A percentile compares a stretch with the other conserved stretches of the same genome.
phyloP scores from a whole-genome alignment of 2,113 vertebrate genomes.

The Varanus salvator region DNA sequence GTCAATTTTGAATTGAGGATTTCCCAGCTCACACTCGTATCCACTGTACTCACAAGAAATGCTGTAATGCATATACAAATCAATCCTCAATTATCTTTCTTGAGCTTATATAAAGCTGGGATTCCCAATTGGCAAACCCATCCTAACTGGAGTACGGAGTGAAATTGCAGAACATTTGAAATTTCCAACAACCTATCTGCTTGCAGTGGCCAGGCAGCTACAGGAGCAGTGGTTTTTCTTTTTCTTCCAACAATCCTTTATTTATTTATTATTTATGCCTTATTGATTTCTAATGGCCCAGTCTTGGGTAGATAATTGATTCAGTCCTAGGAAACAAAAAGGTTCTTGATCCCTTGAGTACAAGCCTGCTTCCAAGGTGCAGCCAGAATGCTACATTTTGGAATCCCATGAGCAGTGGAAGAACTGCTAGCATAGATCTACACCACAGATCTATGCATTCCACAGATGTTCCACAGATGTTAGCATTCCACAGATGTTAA shows the following conservation, averaged over 20 bases:
- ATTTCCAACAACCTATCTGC: neutral
- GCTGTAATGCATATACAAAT: neutral
- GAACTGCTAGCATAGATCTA: neutral
- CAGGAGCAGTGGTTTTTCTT: neutral
- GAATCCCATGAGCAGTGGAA: neutral
- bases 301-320: no score
- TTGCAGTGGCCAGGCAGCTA: neutral
- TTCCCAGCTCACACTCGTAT: neutral
- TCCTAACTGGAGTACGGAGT: neutral
- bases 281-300: no score
- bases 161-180: neutral
- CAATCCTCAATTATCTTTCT: neutral
- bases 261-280: no score
- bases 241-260: neutral
- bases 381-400: neutral
- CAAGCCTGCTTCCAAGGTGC: neutral
- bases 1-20: neutral
- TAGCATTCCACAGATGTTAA: neutral
- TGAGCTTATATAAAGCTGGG: neutral
- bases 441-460: neutral
- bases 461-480: neutral
- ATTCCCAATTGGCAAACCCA: neutral
- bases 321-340: neutral
- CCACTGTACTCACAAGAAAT: neutral
- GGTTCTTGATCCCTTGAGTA: neutral